A percentile compares a stretch with the other conserved stretches of the same genome.
phyloP scores from a whole-genome alignment of 2,113 vertebrate species.

The Thalassoma bifasciatum region DNA sequence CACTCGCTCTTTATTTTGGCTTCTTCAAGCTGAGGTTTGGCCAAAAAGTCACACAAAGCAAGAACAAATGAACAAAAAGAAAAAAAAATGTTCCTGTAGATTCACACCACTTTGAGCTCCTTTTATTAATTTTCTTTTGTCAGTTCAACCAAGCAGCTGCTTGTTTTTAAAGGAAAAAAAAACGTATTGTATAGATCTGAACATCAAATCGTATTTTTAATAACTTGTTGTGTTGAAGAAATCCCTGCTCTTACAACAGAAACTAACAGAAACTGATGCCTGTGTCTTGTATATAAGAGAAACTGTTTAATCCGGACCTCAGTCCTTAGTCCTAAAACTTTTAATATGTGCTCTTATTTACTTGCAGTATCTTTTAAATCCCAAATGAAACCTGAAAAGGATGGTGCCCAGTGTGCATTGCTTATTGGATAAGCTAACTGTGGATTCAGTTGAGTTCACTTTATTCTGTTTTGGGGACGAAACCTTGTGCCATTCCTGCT shows the following conservation, averaged over 20 bases:
- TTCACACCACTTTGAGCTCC: slow-evolving; percentile 31
- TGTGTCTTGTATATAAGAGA: slow-evolving; percentile 37
- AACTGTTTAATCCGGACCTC: slow-evolving; percentile 16
- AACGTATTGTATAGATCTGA: slow-evolving; percentile 37
- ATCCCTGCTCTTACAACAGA: slow-evolving; percentile 27
- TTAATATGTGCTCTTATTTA: slow-evolving; percentile 15
- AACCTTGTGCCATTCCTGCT: slow-evolving; percentile 31
- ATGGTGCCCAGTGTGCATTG: background rate
- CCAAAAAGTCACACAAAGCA: slow-evolving; percentile 14
- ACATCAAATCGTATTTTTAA: slow-evolving; percentile 42
- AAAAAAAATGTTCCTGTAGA: slow-evolving; percentile 15
- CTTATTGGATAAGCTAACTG: slow-evolving; percentile 35
- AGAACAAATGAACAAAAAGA: background rate
- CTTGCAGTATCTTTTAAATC: slow-evolving; percentile 31
- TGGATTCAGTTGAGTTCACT: slow-evolving; percentile 38
- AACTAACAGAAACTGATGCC: slow-evolving; percentile 6
- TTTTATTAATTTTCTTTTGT: background rate
- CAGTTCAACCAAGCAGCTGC: background rate
- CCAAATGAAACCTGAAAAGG: slow-evolving; percentile 9
- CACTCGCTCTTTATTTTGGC: slow-evolving; percentile 48
- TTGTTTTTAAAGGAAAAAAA: background rate
- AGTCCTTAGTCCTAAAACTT: background rate
- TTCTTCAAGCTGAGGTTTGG: slow-evolving; percentile 56
- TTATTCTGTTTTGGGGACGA: slow-evolving; percentile 7
- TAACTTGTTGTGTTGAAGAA: slow-evolving; percentile 21